Base-by-base conservation (phyloP, 1,140 invertebrate species). In the Asbolus verrucosus region DNA sequence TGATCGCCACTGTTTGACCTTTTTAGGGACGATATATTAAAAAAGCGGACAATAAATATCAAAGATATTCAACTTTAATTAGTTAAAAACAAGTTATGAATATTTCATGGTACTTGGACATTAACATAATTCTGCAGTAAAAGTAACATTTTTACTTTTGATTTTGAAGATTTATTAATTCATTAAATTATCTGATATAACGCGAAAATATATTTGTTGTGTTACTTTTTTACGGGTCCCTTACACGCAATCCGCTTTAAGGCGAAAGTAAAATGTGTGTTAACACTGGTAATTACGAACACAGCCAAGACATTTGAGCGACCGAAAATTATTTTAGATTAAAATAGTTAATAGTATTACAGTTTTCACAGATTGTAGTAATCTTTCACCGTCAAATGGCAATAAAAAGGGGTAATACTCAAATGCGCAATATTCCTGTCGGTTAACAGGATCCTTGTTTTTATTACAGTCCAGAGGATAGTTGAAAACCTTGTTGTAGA, bases 101-200 rank as follows among this genome's bases (percentile, higher is more conserved):
- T 36, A 24, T 61, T 62, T 62, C 46, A 54, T 54, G 30, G 9
- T 36, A 31, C 18, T 62, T 5, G 59, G 0, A 14, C 36, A 41
- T 63, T 63, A 38, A 63, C 61, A 63, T 63, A 63, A 63, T 63
- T 63, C 21, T 41, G 33, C 19, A 63, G 33, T 63, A 63, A 63
- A 63, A 19, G 39, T 21, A 6, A 62, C 19, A 62, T 62, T 62
- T 59, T 62, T 62, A 24, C 60, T 62, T 62, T 36, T 62, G 60
- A 62, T 62, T 62, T 36, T 62, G 60, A 19, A 62, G 36, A 62
- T 62, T 62, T 62, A 62, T 62, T 62, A 62, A 62, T 62, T 62
- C 60, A 62, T 62, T 62, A 62, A 62, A 62, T 21, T 41, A 63
- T 63, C 61, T 38, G 61, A 63, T 54, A 54, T 54, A 54, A 54